phyloP scores from a whole-genome alignment of 2,888 invertebrate species.

The Diloba caeruleocephala region DNA sequence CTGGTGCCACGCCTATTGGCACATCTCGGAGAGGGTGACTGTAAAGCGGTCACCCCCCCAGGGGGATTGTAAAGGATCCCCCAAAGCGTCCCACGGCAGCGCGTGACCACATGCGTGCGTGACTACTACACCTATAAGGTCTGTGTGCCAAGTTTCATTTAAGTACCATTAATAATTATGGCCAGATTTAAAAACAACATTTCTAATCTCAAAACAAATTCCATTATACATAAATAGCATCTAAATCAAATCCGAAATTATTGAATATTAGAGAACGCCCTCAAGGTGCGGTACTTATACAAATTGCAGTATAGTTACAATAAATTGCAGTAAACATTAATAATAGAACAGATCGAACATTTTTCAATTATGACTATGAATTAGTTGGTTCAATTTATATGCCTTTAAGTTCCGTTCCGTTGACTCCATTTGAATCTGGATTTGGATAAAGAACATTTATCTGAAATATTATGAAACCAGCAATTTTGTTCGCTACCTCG shows the following conservation, averaged over 20 bases:
- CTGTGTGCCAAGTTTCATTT: too few relatives aligned
- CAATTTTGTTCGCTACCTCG: slow-evolving; percentile 1
- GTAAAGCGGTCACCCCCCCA: too few relatives aligned
- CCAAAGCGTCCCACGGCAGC: too few relatives aligned
- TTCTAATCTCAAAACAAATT: slow-evolving; percentile 24
- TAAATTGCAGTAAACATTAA: slow-evolving; percentile 42
- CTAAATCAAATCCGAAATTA: slow-evolving; percentile 44
- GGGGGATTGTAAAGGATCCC: too few relatives aligned
- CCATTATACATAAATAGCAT: slow-evolving; percentile 40
- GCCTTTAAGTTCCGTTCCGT: slow-evolving; percentile 29
- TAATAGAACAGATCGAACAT: slow-evolving; percentile 35
- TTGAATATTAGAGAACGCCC: slow-evolving; percentile 48
- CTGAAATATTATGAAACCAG: slow-evolving; percentile 14
- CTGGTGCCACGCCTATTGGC: too few relatives aligned
- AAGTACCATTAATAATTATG: too few relatives aligned
- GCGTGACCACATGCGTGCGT: too few relatives aligned
- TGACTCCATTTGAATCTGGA: slow-evolving; percentile 30
- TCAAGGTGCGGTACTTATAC: slow-evolving; percentile 40
- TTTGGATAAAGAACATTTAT: slow-evolving; percentile 34
- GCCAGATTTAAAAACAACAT: not conserved
- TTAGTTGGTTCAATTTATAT: slow-evolving; percentile 29
- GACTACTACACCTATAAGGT: too few relatives aligned
- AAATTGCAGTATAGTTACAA: slow-evolving; percentile 46
- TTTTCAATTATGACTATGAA: slow-evolving; percentile 44
- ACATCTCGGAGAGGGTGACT: too few relatives aligned